Conservation (phyloP, 2,888 invertebrate genomes). For the Rapana venosa region DNA sequence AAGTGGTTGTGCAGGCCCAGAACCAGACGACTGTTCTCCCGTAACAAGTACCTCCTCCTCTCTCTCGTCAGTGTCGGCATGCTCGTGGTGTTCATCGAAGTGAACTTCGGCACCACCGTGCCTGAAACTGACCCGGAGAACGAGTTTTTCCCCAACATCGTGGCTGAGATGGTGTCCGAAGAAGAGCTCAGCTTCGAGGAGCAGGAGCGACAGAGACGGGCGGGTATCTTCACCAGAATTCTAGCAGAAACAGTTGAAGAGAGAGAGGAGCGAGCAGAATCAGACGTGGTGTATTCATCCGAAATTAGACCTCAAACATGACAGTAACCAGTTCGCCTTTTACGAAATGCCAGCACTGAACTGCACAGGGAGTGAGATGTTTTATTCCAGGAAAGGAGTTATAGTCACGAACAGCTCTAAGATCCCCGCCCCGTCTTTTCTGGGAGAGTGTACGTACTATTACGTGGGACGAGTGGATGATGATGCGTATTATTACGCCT, state of each 20-base stretch:
- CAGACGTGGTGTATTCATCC: slow-evolving; percentile 36
- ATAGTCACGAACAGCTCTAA: slow-evolving; percentile 59
- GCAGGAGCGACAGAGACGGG: neutral
- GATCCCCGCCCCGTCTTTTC: slow-evolving; percentile 46
- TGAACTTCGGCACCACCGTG: neutral
- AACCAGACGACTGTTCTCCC: neutral
- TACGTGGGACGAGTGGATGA: slow-evolving; percentile 62
- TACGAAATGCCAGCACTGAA: slow-evolving; percentile 57
- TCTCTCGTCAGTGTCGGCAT: neutral
- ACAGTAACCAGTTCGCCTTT: slow-evolving; percentile 63
- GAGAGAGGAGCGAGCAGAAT: neutral
- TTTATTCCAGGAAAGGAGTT: slow-evolving; percentile 56
- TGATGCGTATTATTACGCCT: slow-evolving; percentile 57
- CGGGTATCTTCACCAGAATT: slow-evolving; percentile 23
- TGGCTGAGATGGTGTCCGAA: neutral
- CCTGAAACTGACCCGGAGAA: neutral
- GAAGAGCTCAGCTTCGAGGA: neutral
- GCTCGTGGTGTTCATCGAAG: neutral
- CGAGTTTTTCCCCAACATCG: neutral
- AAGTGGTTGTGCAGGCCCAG: neutral
- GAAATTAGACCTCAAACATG: slow-evolving; percentile 61
- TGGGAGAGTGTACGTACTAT: slow-evolving; percentile 64
- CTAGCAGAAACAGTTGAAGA: slow-evolving; percentile 1
- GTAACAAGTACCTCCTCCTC: neutral
- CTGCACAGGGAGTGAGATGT: slow-evolving; percentile 61